Evolutionary conservation across 64 coral and sea anemone species (phyloP), one percentile per base, ranked within the genome.

Genomic region (Anthopleura sola): DNA sequence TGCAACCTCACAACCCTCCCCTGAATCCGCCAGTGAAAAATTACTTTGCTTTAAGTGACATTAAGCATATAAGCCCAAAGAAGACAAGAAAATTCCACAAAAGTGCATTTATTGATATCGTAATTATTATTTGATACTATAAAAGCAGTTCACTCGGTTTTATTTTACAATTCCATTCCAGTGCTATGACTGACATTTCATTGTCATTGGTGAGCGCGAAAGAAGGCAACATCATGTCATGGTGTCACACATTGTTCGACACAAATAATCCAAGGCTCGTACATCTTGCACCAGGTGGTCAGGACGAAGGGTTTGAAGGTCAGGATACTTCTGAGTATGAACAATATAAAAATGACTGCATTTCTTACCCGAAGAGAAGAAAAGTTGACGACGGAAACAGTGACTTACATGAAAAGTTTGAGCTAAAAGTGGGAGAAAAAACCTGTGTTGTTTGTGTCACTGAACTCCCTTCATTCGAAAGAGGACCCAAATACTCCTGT

Each of bases 181-280:
- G 76, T 7, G 19, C 19, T 23, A 48, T 79, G 37, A 44, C 76
- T 44, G 76, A 79, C 37, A 79, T 79, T 79, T 79, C 76, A 24
- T 44, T 79, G 6, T 79, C 76, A 7, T 48, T 79, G 31, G 37
- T 44, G 10, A 79, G 76, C 31, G 18, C 8, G 18, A 23, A 38
- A 3, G 44, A 18, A n/a, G 37, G 44, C 19, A 79, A 44, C 37
- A 21, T 44, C 37, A 79, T 21, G 76, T 79, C 76, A 79, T 40
- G 20, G 21, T 79, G 16, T 26, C 38, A 79, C 3, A 39, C 3
- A 79, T 3, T 47, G 13, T 79, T 46, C 31, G 11, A 38, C 31
- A 33, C 76, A 1, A 79, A 79, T 48, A 79, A 79, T 26, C 76
- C 76, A 79, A 17, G 76, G 21, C 37, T 79, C 3, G 15, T 46